A percentile compares a stretch with the other conserved stretches of the same genome.
phyloP scores from a whole-genome alignment of 1,140 invertebrate species.

The Drosophila funebris region DNA sequence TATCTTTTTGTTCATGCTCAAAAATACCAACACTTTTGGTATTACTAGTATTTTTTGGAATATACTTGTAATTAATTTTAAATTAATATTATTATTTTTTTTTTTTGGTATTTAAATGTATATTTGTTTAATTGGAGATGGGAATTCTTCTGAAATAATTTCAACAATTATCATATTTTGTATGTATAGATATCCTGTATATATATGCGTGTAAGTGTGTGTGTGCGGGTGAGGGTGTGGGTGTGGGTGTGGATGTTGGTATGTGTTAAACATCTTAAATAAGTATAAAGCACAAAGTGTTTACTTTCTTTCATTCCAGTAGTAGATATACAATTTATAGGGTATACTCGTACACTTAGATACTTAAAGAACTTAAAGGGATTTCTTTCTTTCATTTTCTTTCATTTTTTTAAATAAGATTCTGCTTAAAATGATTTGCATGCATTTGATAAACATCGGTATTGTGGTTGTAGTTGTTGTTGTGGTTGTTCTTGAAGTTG shows the following conservation, averaged over 20 bases:
- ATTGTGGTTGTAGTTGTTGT: conserved; percentile 10
- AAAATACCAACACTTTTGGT: conserved; percentile 60
- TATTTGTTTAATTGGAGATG: conserved; percentile 8
- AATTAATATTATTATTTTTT: neutral
- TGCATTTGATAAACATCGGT: conserved; percentile 8
- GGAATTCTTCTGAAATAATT: conserved; percentile 18
- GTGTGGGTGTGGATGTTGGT: conserved; percentile 11
- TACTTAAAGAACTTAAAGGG: conserved; percentile 4
- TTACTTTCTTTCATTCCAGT: conserved; percentile 59
- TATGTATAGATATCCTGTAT: conserved; percentile 7
- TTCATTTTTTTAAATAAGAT: conserved; percentile 26
- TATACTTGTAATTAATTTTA: neutral
- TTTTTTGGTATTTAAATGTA: conserved; percentile 5
- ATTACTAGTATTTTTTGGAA: conserved; percentile 15
- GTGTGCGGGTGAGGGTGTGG: neutral
- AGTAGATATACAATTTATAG: conserved; percentile 31
- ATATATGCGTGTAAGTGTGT: neutral
- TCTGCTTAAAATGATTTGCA: no score
- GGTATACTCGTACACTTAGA: conserved; percentile 20
- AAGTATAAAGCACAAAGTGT: conserved; percentile 80
- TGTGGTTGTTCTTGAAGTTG: conserved; percentile 12
- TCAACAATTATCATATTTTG: conserved; percentile 11
- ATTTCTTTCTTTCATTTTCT: conserved; percentile 29
- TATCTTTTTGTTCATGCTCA: conserved; percentile 57
- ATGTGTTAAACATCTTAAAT: conserved; percentile 58